These are phyloP conservation scores for Nothocercus nigrocapillus DNA, from an alignment of 2,113 vertebrate genomes.

Conservation along the genomic window DNA sequence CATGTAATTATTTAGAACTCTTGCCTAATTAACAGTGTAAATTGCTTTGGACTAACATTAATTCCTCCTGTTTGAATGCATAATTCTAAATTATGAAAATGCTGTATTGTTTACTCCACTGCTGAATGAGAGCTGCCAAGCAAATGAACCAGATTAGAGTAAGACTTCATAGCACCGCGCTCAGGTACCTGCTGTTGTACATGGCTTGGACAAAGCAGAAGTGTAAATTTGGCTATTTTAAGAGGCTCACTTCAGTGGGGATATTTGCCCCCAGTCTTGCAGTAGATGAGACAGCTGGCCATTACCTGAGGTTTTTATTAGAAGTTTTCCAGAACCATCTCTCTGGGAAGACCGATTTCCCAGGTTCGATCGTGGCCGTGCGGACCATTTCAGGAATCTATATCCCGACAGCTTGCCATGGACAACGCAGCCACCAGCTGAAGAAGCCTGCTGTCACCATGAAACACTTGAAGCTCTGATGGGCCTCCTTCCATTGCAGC, in stretches of 20 bases:
- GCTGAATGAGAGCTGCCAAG: background rate
- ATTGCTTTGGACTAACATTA: background rate
- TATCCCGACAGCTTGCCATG: background rate
- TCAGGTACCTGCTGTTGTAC: background rate
- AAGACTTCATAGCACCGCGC: background rate
- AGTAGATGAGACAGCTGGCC: background rate
- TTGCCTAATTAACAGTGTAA: background rate
- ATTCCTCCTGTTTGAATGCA: background rate
- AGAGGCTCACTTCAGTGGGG: background rate
- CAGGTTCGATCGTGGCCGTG: background rate
- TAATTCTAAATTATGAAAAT: conserved; percentile 25
- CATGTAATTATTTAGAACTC: background rate
- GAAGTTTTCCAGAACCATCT: background rate
- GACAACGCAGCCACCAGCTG: background rate
- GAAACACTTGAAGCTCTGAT: background rate
- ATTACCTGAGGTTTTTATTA: background rate
- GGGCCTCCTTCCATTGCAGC: background rate
- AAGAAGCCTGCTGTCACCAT: background rate
- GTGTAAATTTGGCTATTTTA: background rate
- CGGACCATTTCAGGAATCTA: background rate
- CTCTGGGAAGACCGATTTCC: background rate
- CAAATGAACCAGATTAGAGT: background rate
- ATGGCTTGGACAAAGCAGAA: background rate
- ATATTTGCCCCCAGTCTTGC: background rate
- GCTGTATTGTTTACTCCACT: background rate